Base-by-base conservation (phyloP, 2,113 vertebrate species). In the Ctenodactylus gundi region DNA sequence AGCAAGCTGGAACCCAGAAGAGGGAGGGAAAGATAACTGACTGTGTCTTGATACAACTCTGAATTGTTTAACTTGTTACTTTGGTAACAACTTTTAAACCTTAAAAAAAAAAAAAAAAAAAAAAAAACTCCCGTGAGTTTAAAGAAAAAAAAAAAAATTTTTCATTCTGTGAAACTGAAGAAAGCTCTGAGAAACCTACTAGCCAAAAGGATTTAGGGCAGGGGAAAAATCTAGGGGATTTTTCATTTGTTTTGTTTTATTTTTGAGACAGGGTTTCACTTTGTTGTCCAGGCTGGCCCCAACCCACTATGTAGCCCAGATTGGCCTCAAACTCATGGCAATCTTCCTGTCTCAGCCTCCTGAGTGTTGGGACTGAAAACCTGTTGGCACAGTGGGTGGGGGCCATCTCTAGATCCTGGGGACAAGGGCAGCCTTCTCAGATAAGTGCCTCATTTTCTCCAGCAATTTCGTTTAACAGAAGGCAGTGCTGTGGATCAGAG, bases 101-200 rank as follows among this genome's bases (percentile, higher is more conserved):
- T 91, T 94, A 85, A 88, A 94, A 92, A 93, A 34, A 7, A 76
- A 73, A 34, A 70, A 41, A 46, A 29, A 65, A 76, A 85, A 20
- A 95, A 49, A 77, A 85, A 92, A 93, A 34, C 78, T 80, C 75
- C 62, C 53, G 11, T 46, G 49, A 89, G 18, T 41, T 31, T n/a
- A 7, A 76, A 73, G 36, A 70, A 41, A 46, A 29, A 65, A 76
- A 85, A 20, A 95, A 49, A 77, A 85, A 83, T 88, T 17, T 91
- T 14, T 64, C 18, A 36, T 64, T 18, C 51, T 7, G 20, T 0
- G 20, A 87, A 23, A 67, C 20, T 29, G 27, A 77, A 62, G 36
- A 15, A 84, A 77, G 34, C 15, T 17, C 0, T 10, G 36, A 23
- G 64, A 85, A 92, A 44, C 18, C 85, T 18, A 10, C 5, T 18